Percentiles rank a stretch among this genome's conserved stretches.
phyloP scores from a whole-genome alignment of 2,797 vertebrate species.

The Notolepis coatsorum region DNA sequence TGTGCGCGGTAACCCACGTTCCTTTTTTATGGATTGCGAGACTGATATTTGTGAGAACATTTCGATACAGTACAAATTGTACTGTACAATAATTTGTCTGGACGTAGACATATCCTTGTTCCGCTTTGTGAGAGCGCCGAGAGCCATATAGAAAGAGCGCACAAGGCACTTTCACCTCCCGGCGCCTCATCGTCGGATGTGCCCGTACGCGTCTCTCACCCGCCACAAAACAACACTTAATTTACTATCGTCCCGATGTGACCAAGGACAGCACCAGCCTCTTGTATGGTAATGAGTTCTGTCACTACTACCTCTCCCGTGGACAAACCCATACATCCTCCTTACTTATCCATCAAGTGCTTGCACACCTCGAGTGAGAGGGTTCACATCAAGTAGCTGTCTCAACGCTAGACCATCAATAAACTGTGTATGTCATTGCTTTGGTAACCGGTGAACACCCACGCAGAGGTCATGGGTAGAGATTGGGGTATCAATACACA shows the following conservation, averaged over 20 bases:
- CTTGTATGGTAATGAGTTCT: constrained; percentile 63
- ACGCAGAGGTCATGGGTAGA: constrained; percentile 41
- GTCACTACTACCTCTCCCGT: constrained; percentile 50
- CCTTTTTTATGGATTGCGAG: not conserved
- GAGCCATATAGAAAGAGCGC: constrained; percentile 22
- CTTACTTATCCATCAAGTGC: constrained; percentile 59
- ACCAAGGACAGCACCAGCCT: constrained; percentile 52
- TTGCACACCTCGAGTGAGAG: constrained; percentile 34
- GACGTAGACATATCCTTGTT: constrained; percentile 22
- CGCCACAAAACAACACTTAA: constrained; percentile 43
- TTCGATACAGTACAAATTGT: not conserved
- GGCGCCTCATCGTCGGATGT: constrained; percentile 17
- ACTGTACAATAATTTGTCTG: too few species aligned
- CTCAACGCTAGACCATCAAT: constrained; percentile 29
- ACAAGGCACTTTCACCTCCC: constrained; percentile 30
- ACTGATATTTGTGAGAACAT: constrained; percentile 13
- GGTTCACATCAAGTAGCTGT: constrained; percentile 22
- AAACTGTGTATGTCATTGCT: constrained; percentile 42
- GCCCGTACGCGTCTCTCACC: constrained; percentile 35
- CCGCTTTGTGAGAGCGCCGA: constrained; percentile 7
- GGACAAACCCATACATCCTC: constrained; percentile 53
- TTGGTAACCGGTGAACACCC: constrained; percentile 20
- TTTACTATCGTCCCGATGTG: constrained; percentile 55
- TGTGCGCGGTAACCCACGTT: too few species aligned
- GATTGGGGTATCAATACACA: constrained; percentile 31